phyloP scores from a whole-genome alignment of 2,113 vertebrate genomes.

The Odocoileus hemionus region DNA sequence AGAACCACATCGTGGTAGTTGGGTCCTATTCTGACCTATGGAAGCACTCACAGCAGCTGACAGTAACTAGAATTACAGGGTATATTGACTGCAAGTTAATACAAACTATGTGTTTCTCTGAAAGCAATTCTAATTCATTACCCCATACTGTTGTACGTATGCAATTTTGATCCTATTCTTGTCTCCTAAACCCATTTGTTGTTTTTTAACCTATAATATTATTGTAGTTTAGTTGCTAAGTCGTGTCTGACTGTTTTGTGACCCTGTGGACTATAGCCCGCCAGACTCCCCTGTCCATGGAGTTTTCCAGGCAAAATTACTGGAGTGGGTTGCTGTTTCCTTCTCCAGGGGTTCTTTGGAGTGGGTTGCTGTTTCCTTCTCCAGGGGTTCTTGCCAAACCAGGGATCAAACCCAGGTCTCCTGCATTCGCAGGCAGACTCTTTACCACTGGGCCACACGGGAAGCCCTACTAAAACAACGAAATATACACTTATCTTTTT shows the following conservation, averaged over 20 bases:
- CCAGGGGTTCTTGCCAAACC: neutral
- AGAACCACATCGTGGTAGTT: slow-evolving; percentile 12
- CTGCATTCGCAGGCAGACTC: neutral
- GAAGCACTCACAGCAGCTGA: neutral
- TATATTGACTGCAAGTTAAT: neutral
- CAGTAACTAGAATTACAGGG: slow-evolving; percentile 7
- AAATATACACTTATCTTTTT: neutral
- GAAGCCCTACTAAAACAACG: neutral
- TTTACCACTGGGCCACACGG: neutral
- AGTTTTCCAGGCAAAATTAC: neutral
- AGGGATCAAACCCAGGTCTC: neutral
- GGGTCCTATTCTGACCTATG: slow-evolving; percentile 4
- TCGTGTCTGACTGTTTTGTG: neutral
- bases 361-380: neutral
- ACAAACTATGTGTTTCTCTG: neutral
- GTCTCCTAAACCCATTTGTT: neutral
- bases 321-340: neutral
- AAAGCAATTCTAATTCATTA: neutral
- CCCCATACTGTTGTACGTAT: neutral
- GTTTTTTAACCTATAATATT: neutral
- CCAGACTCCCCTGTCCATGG: neutral
- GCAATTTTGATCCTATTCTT: neutral
- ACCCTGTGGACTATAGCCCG: neutral
- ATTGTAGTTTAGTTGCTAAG: neutral
- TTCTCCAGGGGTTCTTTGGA: neutral